phyloP scores from a whole-genome alignment of 2,113 vertebrate genomes.

The Morone saxatilis region DNA sequence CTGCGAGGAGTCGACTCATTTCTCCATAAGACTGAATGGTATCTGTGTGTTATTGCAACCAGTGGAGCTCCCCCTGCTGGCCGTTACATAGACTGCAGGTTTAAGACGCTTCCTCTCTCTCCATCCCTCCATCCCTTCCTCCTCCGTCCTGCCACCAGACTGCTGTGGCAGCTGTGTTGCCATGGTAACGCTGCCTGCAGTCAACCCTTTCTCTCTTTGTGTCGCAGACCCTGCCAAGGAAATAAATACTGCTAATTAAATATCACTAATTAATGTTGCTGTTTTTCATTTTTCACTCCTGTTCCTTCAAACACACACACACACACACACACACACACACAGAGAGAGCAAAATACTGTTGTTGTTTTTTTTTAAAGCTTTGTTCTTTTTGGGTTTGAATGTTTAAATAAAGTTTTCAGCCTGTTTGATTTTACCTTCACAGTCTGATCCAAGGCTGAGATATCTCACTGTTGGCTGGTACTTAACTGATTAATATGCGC shows the following conservation, averaged over 20 bases:
- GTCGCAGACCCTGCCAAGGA: background rate
- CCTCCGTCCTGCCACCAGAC: background rate
- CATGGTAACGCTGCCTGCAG: conserved; percentile 36
- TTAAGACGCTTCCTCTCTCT: background rate
- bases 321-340: no score
- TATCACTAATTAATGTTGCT: conserved; percentile 16
- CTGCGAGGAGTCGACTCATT: no score
- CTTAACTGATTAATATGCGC: conserved; percentile 27
- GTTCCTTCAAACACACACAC: background rate
- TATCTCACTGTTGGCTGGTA: background rate
- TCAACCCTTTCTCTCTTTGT: background rate
- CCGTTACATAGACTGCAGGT: no score
- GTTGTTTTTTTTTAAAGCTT: no score
- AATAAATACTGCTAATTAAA: conserved; percentile 28
- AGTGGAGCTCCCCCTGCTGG: no score
- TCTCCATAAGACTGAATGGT: no score
- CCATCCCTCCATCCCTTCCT: background rate
- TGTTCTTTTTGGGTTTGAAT: background rate
- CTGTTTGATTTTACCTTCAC: background rate
- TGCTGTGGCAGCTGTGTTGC: conserved; percentile 53
- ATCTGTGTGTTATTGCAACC: no score
- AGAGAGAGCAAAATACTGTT: no score
- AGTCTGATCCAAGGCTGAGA: background rate
- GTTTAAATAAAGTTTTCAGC: background rate
- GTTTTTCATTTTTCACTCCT: background rate